Evolutionary conservation across 2,888 invertebrate genomes (phyloP).

Genomic region (Pyrgus malvae): DNA sequence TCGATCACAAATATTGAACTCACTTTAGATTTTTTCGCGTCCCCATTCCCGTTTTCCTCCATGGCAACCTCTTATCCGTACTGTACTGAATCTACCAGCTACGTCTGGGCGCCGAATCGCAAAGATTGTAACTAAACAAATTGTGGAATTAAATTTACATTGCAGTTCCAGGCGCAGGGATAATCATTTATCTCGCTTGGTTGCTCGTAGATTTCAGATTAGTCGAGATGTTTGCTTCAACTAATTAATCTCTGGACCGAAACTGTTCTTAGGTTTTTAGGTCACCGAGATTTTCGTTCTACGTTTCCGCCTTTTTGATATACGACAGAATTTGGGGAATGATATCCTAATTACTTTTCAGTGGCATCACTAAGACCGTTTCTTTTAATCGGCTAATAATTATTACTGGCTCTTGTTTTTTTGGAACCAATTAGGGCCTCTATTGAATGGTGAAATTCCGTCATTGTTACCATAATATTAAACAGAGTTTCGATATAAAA

Average conservation of each 20-base stretch:
- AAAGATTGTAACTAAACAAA: slow-evolving; percentile 57
- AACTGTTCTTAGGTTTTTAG: slow-evolving; percentile 63
- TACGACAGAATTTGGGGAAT: slow-evolving; percentile 3
- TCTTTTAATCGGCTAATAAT: not conserved
- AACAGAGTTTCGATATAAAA: no score
- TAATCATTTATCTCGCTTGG: slow-evolving; percentile 72
- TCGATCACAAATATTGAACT: slow-evolving; percentile 35
- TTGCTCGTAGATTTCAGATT: slow-evolving; percentile 71
- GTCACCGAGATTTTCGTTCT: slow-evolving; percentile 54
- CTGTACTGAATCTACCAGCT: slow-evolving; percentile 15
- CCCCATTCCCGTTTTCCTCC: slow-evolving; percentile 35
- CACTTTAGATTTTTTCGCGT: slow-evolving; percentile 51
- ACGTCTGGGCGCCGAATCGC: slow-evolving; percentile 58
- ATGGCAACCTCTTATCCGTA: slow-evolving; percentile 12
- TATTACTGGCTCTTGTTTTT: not conserved
- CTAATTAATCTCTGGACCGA: slow-evolving; percentile 71
- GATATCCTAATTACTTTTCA: slow-evolving; percentile 11
- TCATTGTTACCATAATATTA: not conserved
- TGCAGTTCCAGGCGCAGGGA: slow-evolving; percentile 60
- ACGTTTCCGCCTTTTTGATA: slow-evolving; percentile 24
- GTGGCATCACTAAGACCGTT: not conserved
- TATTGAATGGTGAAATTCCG: not conserved
- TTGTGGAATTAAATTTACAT: slow-evolving; percentile 61
- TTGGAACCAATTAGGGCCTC: not conserved
- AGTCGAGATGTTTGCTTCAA: slow-evolving; percentile 61